phyloP scores from a whole-genome alignment of 2,888 invertebrate genomes.

The Oscheius onirici region DNA sequence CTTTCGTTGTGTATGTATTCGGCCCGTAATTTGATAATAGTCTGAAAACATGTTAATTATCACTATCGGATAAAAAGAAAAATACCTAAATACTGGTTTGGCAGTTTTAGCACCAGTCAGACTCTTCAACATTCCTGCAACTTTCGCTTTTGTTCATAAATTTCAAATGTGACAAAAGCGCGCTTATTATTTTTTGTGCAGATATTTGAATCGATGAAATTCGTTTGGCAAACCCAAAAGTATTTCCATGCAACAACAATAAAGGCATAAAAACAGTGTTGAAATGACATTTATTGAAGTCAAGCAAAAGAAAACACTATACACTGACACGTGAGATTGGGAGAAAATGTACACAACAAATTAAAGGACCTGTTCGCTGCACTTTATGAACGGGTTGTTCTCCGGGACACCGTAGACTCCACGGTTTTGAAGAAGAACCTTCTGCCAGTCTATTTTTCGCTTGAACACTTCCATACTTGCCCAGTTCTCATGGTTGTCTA shows the following conservation, averaged over 20 bases:
- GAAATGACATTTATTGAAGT: background rate
- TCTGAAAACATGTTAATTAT: background rate
- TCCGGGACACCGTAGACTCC: conserved; percentile 34
- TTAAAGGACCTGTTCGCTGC: conserved; percentile 8
- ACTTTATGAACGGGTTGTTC: conserved; percentile 11
- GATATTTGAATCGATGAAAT: too few species aligned
- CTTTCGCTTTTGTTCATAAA: background rate
- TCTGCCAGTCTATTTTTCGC: conserved; percentile 77
- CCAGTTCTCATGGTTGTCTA: conserved; percentile 85
- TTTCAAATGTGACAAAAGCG: background rate
- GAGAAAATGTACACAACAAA: background rate
- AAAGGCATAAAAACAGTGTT: background rate
- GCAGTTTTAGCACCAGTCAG: background rate
- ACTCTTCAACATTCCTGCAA: background rate
- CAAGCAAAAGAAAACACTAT: background rate
- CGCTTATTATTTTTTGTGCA: background rate
- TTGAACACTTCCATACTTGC: conserved; percentile 94
- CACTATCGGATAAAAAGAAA: background rate
- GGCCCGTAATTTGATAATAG: background rate
- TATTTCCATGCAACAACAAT: background rate
- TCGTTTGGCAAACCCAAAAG: background rate
- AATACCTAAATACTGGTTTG: conserved; percentile 1
- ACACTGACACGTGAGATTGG: background rate
- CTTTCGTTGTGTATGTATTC: conserved; percentile 33
- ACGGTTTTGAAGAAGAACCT: conserved; percentile 68